Conservation (phyloP, 2,888 invertebrate species). For the Polyploca ridens region DNA sequence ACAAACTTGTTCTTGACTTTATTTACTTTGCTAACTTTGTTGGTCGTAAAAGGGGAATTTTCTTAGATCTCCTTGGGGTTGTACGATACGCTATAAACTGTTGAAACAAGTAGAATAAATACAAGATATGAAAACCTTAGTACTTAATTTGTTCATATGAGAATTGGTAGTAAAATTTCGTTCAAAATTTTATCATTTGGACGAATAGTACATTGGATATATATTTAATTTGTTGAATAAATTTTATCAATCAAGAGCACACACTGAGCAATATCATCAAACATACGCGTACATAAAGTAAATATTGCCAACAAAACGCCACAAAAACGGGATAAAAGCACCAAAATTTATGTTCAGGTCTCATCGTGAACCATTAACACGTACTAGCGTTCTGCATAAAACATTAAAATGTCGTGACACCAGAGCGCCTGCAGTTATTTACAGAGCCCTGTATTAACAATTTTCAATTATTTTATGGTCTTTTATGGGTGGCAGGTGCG, state of each 20-base stretch:
- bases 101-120: no score
- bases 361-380: slow-evolving; percentile 77
- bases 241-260: slow-evolving; percentile 29
- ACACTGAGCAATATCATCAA: slow-evolving; percentile 35
- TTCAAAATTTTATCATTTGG: not conserved
- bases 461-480: slow-evolving; percentile 69
- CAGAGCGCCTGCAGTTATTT: slow-evolving; percentile 67
- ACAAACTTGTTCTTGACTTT: slow-evolving; percentile 27
- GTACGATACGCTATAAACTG: no score
- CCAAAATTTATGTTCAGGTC: slow-evolving; percentile 72
- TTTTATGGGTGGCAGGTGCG: slow-evolving; percentile 45
- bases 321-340: slow-evolving; percentile 73
- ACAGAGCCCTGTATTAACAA: slow-evolving; percentile 66
- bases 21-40: slow-evolving; percentile 41
- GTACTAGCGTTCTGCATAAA: slow-evolving; percentile 76
- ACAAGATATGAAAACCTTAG: no score
- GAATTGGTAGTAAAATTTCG: not conserved
- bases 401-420: slow-evolving; percentile 75
- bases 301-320: slow-evolving; percentile 64
- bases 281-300: slow-evolving; percentile 45
- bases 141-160: no score
- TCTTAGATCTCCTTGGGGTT: slow-evolving; percentile 5
- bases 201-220: slow-evolving; percentile 17
- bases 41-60: slow-evolving; percentile 37
- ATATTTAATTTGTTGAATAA: slow-evolving; percentile 20